phyloP scores from a whole-genome alignment of 1,140 invertebrate species.

The Onthophagus taurus region DNA sequence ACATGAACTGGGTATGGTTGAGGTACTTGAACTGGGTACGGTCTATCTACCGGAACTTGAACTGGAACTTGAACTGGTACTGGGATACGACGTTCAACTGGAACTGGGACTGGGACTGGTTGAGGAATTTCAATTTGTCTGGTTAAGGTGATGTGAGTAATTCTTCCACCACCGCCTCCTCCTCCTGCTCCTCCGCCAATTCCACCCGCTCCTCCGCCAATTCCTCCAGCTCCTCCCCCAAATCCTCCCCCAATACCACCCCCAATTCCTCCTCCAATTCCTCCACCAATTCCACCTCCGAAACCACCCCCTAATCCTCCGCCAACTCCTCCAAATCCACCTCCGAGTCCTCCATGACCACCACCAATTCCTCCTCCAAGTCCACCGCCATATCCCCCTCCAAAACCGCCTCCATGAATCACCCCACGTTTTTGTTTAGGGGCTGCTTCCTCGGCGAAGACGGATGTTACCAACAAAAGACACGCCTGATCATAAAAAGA shows the following conservation, averaged over 20 bases:
- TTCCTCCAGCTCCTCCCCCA: not conserved
- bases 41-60: slow-evolving; percentile 19
- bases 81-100: slow-evolving; percentile 5
- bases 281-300: not conserved
- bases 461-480: too few species aligned
- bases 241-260: not conserved
- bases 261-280: not conserved
- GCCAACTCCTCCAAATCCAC: not conserved
- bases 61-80: slow-evolving; percentile 15
- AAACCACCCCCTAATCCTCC: not conserved
- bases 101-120: slow-evolving; percentile 8
- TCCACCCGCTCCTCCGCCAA: not conserved
- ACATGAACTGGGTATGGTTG: slow-evolving; percentile 11
- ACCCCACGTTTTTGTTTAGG: too few species aligned
- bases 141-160: slow-evolving; percentile 5
- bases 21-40: slow-evolving; percentile 21
- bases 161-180: slow-evolving; percentile 1
- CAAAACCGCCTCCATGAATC: too few species aligned
- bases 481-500: too few species aligned
- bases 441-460: too few species aligned
- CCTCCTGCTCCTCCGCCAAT: not conserved
- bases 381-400: slow-evolving; percentile 18
- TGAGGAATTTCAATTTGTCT: slow-evolving; percentile 11
- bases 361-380: slow-evolving; percentile 9
- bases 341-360: not conserved